These are phyloP conservation scores for Sciaenops ocellatus DNA, from an alignment of 2,797 vertebrate genomes.

Conservation along the genomic window DNA sequence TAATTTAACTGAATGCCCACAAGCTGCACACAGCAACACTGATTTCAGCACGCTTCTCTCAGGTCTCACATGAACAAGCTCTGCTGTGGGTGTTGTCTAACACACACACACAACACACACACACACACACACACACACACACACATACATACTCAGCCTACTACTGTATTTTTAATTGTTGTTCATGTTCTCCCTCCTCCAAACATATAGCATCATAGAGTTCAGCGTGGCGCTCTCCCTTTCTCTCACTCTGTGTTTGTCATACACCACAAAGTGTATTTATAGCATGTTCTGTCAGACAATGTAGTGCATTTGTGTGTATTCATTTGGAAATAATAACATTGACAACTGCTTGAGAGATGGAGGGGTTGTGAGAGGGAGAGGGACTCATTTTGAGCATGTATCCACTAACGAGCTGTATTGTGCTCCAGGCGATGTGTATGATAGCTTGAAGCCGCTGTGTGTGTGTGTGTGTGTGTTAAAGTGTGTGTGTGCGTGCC, in stretches of 20 bases:
- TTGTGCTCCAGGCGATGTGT: constrained; percentile 81
- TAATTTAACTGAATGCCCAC: constrained; percentile 83
- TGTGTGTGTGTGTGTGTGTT: constrained; percentile 47
- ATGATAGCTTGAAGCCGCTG: constrained; percentile 77
- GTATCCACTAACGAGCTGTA: constrained; percentile 83
- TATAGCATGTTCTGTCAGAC: constrained; percentile 76
- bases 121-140: constrained; percentile 20
- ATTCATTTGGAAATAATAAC: constrained; percentile 84
- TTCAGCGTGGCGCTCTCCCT: constrained; percentile 38
- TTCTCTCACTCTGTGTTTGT: constrained; percentile 56
- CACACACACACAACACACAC: constrained; percentile 8
- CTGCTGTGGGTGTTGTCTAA: constrained; percentile 65
- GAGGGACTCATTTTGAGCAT: constrained; percentile 77
- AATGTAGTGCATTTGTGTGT: constrained; percentile 73
- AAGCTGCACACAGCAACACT: constrained; percentile 74
- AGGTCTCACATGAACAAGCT: constrained; percentile 65
- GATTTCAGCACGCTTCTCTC: constrained; percentile 74
- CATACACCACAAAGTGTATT: constrained; percentile 60
- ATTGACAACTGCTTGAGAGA: constrained; percentile 81
- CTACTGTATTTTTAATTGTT: constrained; percentile 78
- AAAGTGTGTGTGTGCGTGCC: constrained; percentile 34
- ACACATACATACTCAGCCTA: constrained; percentile 32
- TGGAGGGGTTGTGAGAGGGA: constrained; percentile 70
- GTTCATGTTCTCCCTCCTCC: constrained; percentile 61
- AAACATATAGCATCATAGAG: constrained; percentile 58